These are phyloP conservation scores for Lycodopsis pacificus DNA, from an alignment of 2,797 vertebrate genomes.

Conservation along the genomic window DNA sequence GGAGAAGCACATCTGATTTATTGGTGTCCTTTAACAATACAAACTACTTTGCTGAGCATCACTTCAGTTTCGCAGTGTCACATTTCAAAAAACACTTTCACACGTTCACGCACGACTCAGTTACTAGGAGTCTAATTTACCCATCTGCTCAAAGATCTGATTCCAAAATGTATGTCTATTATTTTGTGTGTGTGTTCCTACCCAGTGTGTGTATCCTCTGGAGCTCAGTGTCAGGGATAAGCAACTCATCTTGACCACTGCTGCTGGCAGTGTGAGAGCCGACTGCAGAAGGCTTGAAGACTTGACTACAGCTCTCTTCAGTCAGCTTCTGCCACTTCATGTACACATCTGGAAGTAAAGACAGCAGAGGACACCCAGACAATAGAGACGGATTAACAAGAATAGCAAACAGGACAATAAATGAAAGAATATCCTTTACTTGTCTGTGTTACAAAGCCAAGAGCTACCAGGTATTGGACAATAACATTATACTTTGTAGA, in stretches of 20 bases:
- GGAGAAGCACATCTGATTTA: not conserved
- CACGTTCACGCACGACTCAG: not conserved
- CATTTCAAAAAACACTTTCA: not conserved
- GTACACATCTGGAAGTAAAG: slow-evolving; percentile 74
- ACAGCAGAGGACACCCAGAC: not conserved
- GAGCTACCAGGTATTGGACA: not conserved
- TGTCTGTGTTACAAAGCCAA: not conserved
- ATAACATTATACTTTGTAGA: not conserved
- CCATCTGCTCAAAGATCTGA: not conserved
- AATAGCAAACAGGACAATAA: not conserved
- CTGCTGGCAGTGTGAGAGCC: slow-evolving; percentile 50
- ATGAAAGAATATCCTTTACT: not conserved
- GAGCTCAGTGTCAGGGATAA: slow-evolving; percentile 82
- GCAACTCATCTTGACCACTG: slow-evolving; percentile 76
- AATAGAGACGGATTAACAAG: not conserved
- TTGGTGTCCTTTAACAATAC: not conserved
- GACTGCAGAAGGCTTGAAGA: slow-evolving; percentile 79
- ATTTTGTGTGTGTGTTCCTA: slow-evolving; percentile 55
- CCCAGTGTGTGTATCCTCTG: slow-evolving; percentile 79
- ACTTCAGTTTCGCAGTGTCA: not conserved
- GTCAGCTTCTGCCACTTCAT: slow-evolving; percentile 79
- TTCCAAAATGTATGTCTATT: not conserved
- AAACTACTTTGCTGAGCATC: not conserved
- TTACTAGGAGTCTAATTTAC: not conserved
- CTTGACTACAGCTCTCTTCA: slow-evolving; percentile 65